Base-by-base conservation (phyloP, 2,888 invertebrate species). In the Callyntrura guangdongensis region DNA sequence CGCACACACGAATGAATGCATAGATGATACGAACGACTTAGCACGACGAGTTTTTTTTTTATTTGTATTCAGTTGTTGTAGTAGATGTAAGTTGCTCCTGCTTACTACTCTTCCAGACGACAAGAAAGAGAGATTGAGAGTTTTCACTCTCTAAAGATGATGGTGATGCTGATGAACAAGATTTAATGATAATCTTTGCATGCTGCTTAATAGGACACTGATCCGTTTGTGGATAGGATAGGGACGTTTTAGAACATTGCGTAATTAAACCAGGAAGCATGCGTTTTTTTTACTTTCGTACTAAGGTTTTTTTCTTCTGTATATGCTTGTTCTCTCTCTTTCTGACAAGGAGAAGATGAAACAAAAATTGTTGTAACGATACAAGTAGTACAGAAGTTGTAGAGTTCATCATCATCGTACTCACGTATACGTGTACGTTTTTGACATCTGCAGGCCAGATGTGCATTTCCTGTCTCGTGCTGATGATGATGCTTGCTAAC, bases 371-470 rank as follows among this genome's bases (percentile, higher is more conserved):
- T n/a, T n/a, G n/a, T n/a, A n/a, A n/a, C n/a, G n/a, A n/a, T n/a
- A n/a, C n/a, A n/a, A n/a, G n/a, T n/a, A n/a, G n/a, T n/a, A n/a
- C n/a, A n/a, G n/a, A n/a, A n/a, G n/a, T n/a, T n/a, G n/a, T n/a
- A 36, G 36, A 36, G 36, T 36, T 36, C 36, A 36, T 36, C 36
- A 36, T 84, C 64, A 3, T 49, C 22, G n/a, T n/a, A n/a, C n/a
- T n/a, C n/a, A n/a, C n/a, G n/a, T n/a, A n/a, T n/a, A n/a, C n/a
- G n/a, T n/a, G n/a, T 77, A 82, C 36, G 47, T 77, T 36, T 86
- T 49, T 91, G 91, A 91, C 92, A 92, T 92, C 92, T 92, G 92
- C 92, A 90, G 69, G 84, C 91, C 92, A 92, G 92, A 92, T 92
- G 92, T 92, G 92, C 89, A 91, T 90, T 91, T 91, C 91, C 91